A percentile compares a stretch with the other conserved stretches of the same genome.
phyloP scores from a whole-genome alignment of 2,888 invertebrate species.

The Cephus rjabovi region DNA sequence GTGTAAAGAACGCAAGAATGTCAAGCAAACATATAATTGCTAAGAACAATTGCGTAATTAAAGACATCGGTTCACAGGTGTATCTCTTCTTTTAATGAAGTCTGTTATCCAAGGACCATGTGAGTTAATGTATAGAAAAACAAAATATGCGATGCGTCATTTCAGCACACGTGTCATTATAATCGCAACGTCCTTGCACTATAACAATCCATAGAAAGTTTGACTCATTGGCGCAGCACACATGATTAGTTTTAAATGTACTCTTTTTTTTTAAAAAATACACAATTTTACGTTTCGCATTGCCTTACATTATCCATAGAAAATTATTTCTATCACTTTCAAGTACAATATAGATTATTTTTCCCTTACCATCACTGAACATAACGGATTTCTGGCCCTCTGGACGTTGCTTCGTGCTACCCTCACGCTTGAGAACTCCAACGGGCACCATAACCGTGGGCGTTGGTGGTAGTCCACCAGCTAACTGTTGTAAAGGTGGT shows the following conservation, averaged over 20 bases:
- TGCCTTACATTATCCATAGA: not conserved
- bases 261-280: not conserved
- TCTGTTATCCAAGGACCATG: not conserved
- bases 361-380: slow-evolving; percentile 82
- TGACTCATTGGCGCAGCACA: not conserved
- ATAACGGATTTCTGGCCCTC: slow-evolving; percentile 81
- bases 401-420: slow-evolving; percentile 64
- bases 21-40: not conserved
- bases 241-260: not conserved
- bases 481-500: slow-evolving; percentile 81
- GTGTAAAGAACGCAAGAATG: not conserved
- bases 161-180: not conserved
- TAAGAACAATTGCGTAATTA: not conserved
- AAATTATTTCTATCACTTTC: not conserved
- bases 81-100: not conserved
- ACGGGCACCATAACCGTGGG: slow-evolving; percentile 88
- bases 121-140: not conserved
- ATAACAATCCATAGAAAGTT: not conserved
- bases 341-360: not conserved
- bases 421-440: slow-evolving; percentile 82
- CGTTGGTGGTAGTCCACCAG: slow-evolving; percentile 67
- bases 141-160: not conserved
- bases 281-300: not conserved
- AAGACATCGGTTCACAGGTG: not conserved
- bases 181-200: not conserved